A percentile compares a stretch with the other conserved stretches of the same genome.
Evolutionary conservation across 2,888 invertebrate species (phyloP).

Genomic region (Bimastos eiseni): DNA sequence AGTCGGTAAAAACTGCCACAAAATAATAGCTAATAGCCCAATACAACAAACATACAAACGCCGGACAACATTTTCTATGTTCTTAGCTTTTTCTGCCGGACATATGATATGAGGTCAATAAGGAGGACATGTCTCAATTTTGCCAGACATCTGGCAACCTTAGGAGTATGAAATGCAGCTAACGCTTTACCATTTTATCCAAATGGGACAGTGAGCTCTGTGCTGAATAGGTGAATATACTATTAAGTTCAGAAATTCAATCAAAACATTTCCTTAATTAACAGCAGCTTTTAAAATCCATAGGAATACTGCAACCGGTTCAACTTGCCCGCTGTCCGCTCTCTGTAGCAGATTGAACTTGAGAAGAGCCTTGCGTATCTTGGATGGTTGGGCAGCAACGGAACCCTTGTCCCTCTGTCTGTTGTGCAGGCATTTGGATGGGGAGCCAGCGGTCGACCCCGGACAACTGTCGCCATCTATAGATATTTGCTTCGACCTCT

Average conservation of each 20-base stretch:
- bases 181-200: too few relatives aligned
- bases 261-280: background rate
- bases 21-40: too few relatives aligned
- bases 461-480: background rate
- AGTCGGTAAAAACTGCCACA: too few relatives aligned
- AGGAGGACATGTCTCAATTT: too few relatives aligned
- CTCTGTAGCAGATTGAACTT: conserved; percentile 25
- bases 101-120: too few relatives aligned
- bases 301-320: background rate
- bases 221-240: background rate
- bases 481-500: background rate
- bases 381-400: conserved; percentile 15
- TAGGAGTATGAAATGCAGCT: too few relatives aligned
- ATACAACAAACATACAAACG: too few relatives aligned
- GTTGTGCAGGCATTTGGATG: background rate
- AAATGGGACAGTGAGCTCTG: too few relatives aligned
- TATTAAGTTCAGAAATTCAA: background rate
- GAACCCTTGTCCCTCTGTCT: background rate
- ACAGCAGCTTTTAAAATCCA: background rate
- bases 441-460: background rate
- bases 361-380: conserved; percentile 21
- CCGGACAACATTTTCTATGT: too few relatives aligned
- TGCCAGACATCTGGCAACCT: too few relatives aligned
- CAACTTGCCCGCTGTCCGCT: conserved; percentile 21
- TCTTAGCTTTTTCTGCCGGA: too few relatives aligned